phyloP scores from a whole-genome alignment of 2,797 vertebrate genomes.

The Rhinoraja longicauda region DNA sequence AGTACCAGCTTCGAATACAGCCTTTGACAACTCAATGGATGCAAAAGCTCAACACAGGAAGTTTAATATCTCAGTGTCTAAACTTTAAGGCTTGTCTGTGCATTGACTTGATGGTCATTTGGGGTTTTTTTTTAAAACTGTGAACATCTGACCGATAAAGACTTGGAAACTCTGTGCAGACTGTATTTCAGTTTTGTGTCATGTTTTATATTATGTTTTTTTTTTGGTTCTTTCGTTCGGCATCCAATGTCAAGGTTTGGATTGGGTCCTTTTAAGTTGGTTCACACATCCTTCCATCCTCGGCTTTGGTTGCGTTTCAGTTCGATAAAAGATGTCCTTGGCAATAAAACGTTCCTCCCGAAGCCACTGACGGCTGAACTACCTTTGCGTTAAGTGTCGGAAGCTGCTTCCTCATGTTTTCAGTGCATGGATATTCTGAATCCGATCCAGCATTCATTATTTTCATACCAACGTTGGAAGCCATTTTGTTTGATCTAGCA shows the following conservation, averaged over 20 bases:
- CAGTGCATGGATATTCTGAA: not conserved
- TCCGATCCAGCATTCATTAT: not conserved
- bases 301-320: conserved; percentile 70
- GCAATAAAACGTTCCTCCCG: conserved; percentile 97
- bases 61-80: conserved; percentile 69
- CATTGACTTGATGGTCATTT: conserved; percentile 60
- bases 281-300: conserved; percentile 60
- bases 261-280: conserved; percentile 51
- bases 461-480: too few species aligned
- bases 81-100: conserved; percentile 62
- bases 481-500: too few species aligned
- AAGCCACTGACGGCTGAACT: conserved; percentile 54
- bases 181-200: conserved; percentile 57
- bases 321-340: conserved; percentile 80
- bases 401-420: conserved; percentile 5
- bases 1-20: conserved; percentile 68
- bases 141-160: conserved; percentile 31
- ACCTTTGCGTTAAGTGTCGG: not conserved
- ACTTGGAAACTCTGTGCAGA: conserved; percentile 59
- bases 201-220: conserved; percentile 2
- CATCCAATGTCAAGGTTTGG: conserved; percentile 56
- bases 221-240: conserved; percentile 42
- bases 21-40: conserved; percentile 70
- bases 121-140: conserved; percentile 60
- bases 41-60: conserved; percentile 48